phyloP scores from a whole-genome alignment of 2,888 invertebrate genomes.

The Tiliacea citrago region DNA sequence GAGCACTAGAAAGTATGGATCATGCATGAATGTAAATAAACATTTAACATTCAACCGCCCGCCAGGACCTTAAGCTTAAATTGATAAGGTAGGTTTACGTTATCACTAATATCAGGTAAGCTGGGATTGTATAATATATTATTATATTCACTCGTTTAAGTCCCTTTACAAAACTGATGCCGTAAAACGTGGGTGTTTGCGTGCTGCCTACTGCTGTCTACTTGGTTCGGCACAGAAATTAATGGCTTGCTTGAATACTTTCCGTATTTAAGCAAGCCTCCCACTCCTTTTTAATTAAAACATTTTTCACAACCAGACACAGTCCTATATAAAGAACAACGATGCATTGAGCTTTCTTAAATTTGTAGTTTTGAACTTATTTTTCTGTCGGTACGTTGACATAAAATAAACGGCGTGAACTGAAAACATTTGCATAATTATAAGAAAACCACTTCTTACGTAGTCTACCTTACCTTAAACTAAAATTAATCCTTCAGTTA shows the following conservation, averaged over 20 bases:
- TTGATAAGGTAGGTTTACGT: slow-evolving; percentile 54
- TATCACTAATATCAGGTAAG: slow-evolving; percentile 58
- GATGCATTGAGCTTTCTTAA: not conserved
- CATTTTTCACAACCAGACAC: not conserved
- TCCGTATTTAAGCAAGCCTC: not conserved
- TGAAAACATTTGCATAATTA: not conserved
- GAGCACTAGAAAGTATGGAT: slow-evolving; percentile 28
- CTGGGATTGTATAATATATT: slow-evolving; percentile 41
- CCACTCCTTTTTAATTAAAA: not conserved
- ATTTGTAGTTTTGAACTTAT: not conserved
- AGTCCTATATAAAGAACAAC: not conserved
- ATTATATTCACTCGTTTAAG: slow-evolving; percentile 46
- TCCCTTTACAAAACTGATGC: slow-evolving; percentile 46
- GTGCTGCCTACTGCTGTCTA: slow-evolving; percentile 2
- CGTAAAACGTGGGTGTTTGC: slow-evolving; percentile 24
- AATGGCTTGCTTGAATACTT: too few relatives aligned
- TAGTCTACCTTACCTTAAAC: slow-evolving; percentile 35
- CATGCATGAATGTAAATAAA: slow-evolving; percentile 41
- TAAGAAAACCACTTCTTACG: slow-evolving; percentile 18
- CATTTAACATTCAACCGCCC: slow-evolving; percentile 28
- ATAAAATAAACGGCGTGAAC: not conserved
- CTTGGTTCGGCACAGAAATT: not conserved
- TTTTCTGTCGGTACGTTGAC: slow-evolving; percentile 6
- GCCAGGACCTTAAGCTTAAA: slow-evolving; percentile 42
- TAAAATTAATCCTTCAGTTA: slow-evolving; percentile 13